Conservation (phyloP, 2,113 vertebrate species). For the Gallinago media region DNA sequence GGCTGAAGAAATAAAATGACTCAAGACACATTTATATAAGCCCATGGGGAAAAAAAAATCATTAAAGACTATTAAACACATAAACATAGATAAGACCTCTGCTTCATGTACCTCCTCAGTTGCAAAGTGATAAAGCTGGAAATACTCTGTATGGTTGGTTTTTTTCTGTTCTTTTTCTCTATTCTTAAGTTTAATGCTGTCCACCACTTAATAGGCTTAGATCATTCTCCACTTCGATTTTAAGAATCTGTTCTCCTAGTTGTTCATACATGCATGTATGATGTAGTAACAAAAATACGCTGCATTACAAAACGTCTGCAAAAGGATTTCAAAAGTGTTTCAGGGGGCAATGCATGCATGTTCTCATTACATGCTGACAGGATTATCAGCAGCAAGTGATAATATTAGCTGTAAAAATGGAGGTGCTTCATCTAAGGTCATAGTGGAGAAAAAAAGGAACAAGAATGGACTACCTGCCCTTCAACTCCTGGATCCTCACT, state of each 20-base stretch:
- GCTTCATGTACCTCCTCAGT: neutral
- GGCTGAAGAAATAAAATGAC: neutral
- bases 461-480: neutral
- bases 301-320: neutral
- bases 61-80: neutral
- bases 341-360: neutral
- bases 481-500: neutral
- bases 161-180: neutral
- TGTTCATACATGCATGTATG: neutral
- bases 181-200: neutral
- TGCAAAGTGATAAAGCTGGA: neutral
- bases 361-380: neutral
- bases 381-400: neutral
- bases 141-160: neutral
- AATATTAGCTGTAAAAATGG: neutral
- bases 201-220: neutral
- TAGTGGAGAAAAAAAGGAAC: neutral
- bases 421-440: neutral
- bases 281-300: neutral
- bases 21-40: neutral
- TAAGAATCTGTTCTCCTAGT: neutral
- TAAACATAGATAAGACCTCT: neutral
- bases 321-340: neutral
- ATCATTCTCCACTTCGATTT: neutral
- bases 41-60: neutral